Evolutionary conservation across 2,797 vertebrate genomes (phyloP).

Genomic region (Anas georgica): DNA sequence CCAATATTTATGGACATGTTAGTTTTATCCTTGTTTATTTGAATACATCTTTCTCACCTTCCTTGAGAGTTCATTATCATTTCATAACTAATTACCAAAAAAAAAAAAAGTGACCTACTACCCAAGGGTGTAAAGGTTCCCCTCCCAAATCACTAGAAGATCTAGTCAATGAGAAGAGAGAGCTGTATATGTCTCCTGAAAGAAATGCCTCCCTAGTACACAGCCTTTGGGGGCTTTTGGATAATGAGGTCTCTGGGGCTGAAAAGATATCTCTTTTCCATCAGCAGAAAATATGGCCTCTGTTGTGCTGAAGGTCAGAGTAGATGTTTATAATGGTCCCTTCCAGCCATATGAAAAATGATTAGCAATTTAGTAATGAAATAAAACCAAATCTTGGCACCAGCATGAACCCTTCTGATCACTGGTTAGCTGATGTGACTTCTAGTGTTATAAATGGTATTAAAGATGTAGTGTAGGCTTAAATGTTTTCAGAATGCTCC

Average conservation of each 20-base stretch:
- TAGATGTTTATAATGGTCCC: slow-evolving; percentile 57
- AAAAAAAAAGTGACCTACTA: not conserved
- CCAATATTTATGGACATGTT: not conserved
- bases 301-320: slow-evolving; percentile 51
- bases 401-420: not conserved
- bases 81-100: not conserved
- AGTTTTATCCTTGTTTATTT: not conserved
- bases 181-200: not conserved
- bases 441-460: not conserved
- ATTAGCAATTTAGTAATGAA: slow-evolving; percentile 38
- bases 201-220: not conserved
- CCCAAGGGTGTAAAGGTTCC: not conserved
- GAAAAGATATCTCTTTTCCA: slow-evolving; percentile 48
- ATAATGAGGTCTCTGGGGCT: slow-evolving; percentile 67
- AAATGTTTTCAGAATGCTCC: not conserved
- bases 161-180: slow-evolving; percentile 1
- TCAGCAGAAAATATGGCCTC: slow-evolving; percentile 47
- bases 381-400: not conserved
- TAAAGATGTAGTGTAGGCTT: not conserved
- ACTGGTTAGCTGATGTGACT: not conserved
- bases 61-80: not conserved
- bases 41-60: not conserved
- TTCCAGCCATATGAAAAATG: slow-evolving; percentile 51
- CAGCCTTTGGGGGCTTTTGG: slow-evolving; percentile 30
- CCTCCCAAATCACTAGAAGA: not conserved